These are phyloP conservation scores for Passer domesticus DNA, from an alignment of 2,113 vertebrate species.

Conservation along the genomic window DNA sequence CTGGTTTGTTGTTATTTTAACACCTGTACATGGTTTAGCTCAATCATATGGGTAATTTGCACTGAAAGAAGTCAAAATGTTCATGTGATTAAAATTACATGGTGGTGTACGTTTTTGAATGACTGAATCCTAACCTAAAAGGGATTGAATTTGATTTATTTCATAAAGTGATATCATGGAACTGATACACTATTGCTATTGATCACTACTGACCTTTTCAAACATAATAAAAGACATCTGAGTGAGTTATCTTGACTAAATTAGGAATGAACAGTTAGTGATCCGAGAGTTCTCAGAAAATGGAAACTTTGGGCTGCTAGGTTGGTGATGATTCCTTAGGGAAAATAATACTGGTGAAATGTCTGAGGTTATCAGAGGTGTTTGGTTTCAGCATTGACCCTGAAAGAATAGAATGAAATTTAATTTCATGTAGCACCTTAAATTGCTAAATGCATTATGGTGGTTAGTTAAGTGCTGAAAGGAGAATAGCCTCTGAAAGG, in stretches of 20 bases:
- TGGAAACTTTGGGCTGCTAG: background rate
- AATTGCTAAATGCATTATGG: background rate
- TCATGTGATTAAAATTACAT: background rate
- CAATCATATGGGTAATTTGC: background rate
- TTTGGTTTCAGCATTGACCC: background rate
- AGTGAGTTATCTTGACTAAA: constrained; percentile 16
- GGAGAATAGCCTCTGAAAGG: background rate
- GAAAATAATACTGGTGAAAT: constrained; percentile 1
- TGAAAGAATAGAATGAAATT: background rate
- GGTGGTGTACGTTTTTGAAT: background rate
- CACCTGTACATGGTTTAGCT: background rate
- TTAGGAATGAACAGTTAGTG: background rate
- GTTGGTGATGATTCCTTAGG: background rate
- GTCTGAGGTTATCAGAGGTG: background rate
- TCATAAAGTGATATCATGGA: background rate
- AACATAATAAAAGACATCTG: background rate
- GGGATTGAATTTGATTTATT: background rate
- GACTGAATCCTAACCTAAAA: background rate
- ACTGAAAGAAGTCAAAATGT: background rate
- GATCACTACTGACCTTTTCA: background rate
- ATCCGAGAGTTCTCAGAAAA: background rate
- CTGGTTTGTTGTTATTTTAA: background rate
- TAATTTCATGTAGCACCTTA: constrained; percentile 11
- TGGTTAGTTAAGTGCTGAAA: constrained; percentile 10
- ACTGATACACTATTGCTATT: background rate